Conservation (phyloP, 2,888 invertebrate genomes). For the Thysanoteuthis rhombus region DNA sequence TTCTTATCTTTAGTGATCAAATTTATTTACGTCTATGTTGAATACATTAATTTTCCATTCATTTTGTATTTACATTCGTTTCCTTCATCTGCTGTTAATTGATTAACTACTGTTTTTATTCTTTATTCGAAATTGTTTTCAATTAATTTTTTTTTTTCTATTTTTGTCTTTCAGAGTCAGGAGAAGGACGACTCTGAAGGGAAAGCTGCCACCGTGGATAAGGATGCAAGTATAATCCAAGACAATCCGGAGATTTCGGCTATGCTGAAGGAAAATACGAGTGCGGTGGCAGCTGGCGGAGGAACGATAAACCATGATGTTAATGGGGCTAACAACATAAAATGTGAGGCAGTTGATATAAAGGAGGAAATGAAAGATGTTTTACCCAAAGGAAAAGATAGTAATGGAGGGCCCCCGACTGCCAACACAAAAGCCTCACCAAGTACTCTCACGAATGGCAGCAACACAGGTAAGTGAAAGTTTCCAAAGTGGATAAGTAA, state of each 20-base stretch:
- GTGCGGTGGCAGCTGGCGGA: slow-evolving; percentile 33
- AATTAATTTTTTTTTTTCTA: neutral
- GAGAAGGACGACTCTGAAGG: slow-evolving; percentile 32
- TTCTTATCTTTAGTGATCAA: no score
- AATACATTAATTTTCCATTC: no score
- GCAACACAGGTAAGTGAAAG: slow-evolving; percentile 21
- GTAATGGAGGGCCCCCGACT: slow-evolving; percentile 38
- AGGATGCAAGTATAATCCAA: slow-evolving; percentile 31
- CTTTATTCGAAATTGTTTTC: neutral
- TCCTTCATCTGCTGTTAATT: neutral
- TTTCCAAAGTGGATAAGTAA: neutral
- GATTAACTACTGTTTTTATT: neutral
- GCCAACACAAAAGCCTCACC: slow-evolving; percentile 36
- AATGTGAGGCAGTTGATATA: slow-evolving; percentile 48
- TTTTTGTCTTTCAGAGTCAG: slow-evolving; percentile 23
- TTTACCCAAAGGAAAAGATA: slow-evolving; percentile 35
- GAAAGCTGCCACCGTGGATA: slow-evolving; percentile 31
- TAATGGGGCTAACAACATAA: slow-evolving; percentile 45
- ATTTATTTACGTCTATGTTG: no score
- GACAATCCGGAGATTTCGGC: slow-evolving; percentile 36
- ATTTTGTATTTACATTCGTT: neutral
- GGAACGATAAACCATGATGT: slow-evolving; percentile 48
- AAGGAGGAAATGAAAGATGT: slow-evolving; percentile 59
- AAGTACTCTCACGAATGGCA: slow-evolving; percentile 31
- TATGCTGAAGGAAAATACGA: slow-evolving; percentile 44